Evolutionary conservation across 2,888 invertebrate genomes (phyloP), one percentile per base, ranked within the genome.

Genomic region (Sphaerophoria rueppellii): DNA sequence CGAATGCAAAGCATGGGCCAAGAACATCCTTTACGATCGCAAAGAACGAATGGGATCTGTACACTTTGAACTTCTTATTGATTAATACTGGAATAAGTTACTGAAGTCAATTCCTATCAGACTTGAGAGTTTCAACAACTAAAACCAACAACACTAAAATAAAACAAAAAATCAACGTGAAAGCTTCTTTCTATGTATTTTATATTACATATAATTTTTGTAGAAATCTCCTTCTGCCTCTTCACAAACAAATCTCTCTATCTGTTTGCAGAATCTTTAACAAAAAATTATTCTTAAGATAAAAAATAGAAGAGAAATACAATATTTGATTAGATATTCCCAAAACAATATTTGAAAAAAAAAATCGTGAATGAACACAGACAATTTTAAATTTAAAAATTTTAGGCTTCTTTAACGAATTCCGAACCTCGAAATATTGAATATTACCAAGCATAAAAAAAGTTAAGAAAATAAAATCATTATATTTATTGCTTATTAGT

Each of bases 1-100:
- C 83, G 95, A 95, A 89, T 95, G 95, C 92, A 94, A 94, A 90
- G 95, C 95, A 54, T 95, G 95, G 95, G 95, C 95, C 58, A 93
- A 93, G 88, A 95, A 95, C 90, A 95, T 95, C 87, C 88, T 91
- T 35, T 95, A 95, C 90, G 95, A 95, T 90, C 94, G 95, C 79
- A 92, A 93, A 89, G 94, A 95, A 82, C 93, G 94, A 89, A 91
- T 95, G 87, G 96, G 96, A 61, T 94, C 95, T 58, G 95, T 95
- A 70, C 95, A 95, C 91, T 95, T 96, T 90, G 95, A 96, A 90
- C 91, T 96, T 85, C 92, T 95, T 92, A 93, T 95, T 87, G 92
- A 92, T 89, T 92, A 92, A 90, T 43, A 43, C 87, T 78, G 52
- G 32, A 9, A 43, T 11, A 43, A 43, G 11, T 60, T 12, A 14